Conservation (phyloP, 2,797 vertebrate genomes). For the Brachyrhaphis roseni region DNA sequence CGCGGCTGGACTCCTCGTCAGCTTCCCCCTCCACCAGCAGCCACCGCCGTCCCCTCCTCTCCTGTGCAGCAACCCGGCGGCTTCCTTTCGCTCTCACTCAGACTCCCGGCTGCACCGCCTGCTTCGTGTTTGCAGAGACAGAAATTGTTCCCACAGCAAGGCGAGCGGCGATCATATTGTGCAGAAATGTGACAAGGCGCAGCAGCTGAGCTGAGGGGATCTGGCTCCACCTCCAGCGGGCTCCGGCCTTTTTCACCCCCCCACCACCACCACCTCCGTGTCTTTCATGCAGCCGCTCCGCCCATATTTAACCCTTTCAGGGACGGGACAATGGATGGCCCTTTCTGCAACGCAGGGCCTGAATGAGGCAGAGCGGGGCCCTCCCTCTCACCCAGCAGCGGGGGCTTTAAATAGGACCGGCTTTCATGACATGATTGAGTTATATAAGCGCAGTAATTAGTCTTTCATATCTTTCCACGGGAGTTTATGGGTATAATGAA, state of each 20-base stretch:
- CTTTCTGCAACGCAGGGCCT: slow-evolving; percentile 19
- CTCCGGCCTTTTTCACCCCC: slow-evolving; percentile 26
- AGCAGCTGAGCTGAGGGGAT: slow-evolving; percentile 75
- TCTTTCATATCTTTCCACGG: slow-evolving; percentile 53
- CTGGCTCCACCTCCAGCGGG: slow-evolving; percentile 65
- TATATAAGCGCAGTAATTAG: slow-evolving; percentile 68
- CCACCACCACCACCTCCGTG: slow-evolving; percentile 24
- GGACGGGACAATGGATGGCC: slow-evolving; percentile 57
- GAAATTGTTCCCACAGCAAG: slow-evolving; percentile 60
- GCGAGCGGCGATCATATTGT: slow-evolving; percentile 70
- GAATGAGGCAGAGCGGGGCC: slow-evolving; percentile 26
- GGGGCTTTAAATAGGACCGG: slow-evolving; percentile 68
- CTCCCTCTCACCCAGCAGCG: slow-evolving; percentile 34
- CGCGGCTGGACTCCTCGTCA: slow-evolving; percentile 33
- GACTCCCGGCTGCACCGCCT: slow-evolving; percentile 46
- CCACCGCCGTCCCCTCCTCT: neutral
- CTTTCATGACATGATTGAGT: slow-evolving; percentile 58
- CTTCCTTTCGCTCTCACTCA: slow-evolving; percentile 10
- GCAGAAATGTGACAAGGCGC: slow-evolving; percentile 78
- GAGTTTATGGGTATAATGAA: slow-evolving; percentile 54
- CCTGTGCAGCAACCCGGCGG: slow-evolving; percentile 5
- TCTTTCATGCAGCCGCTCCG: slow-evolving; percentile 63
- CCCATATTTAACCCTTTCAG: slow-evolving; percentile 78
- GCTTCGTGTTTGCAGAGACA: slow-evolving; percentile 46
- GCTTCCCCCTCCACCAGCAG: neutral